Evolutionary conservation across 2,888 invertebrate genomes (phyloP), one percentile per base, ranked within the genome.

Genomic region (Hecatera dysodea): DNA sequence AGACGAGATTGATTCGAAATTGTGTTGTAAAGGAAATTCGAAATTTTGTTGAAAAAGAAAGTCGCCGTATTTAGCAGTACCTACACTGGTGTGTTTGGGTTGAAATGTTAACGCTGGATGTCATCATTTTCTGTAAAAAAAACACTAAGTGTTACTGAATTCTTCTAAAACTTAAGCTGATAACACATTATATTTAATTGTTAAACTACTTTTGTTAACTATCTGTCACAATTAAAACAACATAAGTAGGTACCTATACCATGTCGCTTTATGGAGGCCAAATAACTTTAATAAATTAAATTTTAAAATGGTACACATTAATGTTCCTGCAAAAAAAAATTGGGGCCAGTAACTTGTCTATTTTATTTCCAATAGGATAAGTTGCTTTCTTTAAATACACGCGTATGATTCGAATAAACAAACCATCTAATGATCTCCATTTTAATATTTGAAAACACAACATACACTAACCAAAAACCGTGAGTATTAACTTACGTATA

Each of bases 1-100:
- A 56, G n/a, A 15, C 8, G 42, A 75, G 42, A 72, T 67, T 56
- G 48, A 56, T 75, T 36, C 8, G 12, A 36, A 75, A 72, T 72
- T 44, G 75, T 29, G 33, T 75, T 72, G 15, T 50, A 2, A 12
- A 19, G 27, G 22, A 67, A 56, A 67, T 56, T 50, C n/a, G n/a
- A n/a, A n/a, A n/a, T n/a, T n/a, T n/a, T n/a, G n/a, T n/a, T n/a
- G n/a, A n/a, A n/a, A n/a, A 17, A 29, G 27, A 24, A 19, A 22
- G 9, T 27, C 5, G 0, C 12, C 12, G 36, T 39, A 2, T 12
- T 42, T 2, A 53, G 33, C 11, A 19, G 19, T 5, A n/a, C n/a
- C n/a, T n/a, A n/a, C n/a, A n/a, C n/a, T 17, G 44, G 15, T 3
- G 1, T 42, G 4, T 5, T 39, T 44, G 44, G 19, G 19, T 44